Evolutionary conservation across 2,113 vertebrate genomes (phyloP), one percentile per base, ranked within the genome.

Genomic region (Varanus salvator): DNA sequence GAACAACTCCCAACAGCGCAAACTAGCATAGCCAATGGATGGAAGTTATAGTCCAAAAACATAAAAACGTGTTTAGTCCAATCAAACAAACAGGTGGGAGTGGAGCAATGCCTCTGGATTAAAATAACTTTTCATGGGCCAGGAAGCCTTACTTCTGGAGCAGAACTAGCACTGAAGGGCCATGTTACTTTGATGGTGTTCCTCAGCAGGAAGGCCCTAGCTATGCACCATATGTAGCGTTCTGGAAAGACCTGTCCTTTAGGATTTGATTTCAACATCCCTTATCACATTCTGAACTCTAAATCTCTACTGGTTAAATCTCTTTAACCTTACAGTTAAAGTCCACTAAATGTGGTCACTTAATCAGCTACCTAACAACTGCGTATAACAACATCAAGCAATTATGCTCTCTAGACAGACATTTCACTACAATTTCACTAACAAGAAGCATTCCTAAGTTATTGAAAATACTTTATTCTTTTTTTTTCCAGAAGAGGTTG

Each of bases 391-490:
- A 27, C 69, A 60, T 81, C 69, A 68, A 19, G 8, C 8, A 66
- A 0, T 31, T 77, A 27, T 77, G 31, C 11, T 72, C 25, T 44
- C 68, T 68, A 19, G 38, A 66, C 21, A 48, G 2, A 54, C 19
- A 75, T 83, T 84, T 66, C 75, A 80, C 52, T 74, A 89, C 29
- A 50, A n/a, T 38, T 64, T 83, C 80, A 64, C 11, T 83, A 75
- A 34, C 50, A 74, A 76, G 80, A 44, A 81, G 9, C 23, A 38
- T 50, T 75, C 34, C 72, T 87, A 77, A 77, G 72, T 27, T 44
- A 34, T 29, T 74, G 34, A 88, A 88, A 80, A 8, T 25, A 14
- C 68, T 88, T 1, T 72, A 82, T 72, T 38, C 17, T 19, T 34
- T 44, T 44, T 44, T 50, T 44, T 82, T 82, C 34, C n/a, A 88